Evolutionary conservation across 2,888 invertebrate species (phyloP).

Genomic region (Dasysyrphus tricinctus): DNA sequence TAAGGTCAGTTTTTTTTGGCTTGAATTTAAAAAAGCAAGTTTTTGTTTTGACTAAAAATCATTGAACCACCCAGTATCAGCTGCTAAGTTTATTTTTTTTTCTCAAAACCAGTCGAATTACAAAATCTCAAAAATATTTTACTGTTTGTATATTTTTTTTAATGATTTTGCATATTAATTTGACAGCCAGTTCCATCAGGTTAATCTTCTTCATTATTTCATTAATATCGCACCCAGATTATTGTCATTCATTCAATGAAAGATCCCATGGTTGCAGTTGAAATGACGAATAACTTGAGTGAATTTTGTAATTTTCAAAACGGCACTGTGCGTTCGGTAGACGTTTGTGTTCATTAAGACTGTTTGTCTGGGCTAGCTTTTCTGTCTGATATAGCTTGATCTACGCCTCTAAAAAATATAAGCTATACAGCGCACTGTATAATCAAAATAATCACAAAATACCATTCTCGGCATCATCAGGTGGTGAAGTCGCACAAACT

Average conservation of each 20-base stretch:
- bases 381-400: constrained; percentile 13
- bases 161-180: constrained; percentile 27
- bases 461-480: constrained; percentile 3
- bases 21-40: neutral
- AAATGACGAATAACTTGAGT: constrained; percentile 27
- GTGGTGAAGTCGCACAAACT: constrained; percentile 9
- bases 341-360: constrained; percentile 50
- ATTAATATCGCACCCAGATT: constrained; percentile 57
- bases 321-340: constrained; percentile 25
- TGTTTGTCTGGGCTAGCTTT: constrained; percentile 26
- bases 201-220: constrained; percentile 52
- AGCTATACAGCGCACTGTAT: neutral
- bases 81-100: neutral
- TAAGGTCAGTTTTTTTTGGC: no score
- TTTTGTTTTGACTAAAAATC: neutral
- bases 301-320: constrained; percentile 51
- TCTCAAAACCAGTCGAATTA: constrained; percentile 15
- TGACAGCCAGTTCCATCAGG: constrained; percentile 39
- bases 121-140: constrained; percentile 20
- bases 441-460: constrained; percentile 11
- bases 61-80: constrained; percentile 20
- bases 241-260: constrained; percentile 12
- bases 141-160: neutral
- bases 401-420: constrained; percentile 6
- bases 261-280: neutral